phyloP scores from a whole-genome alignment of 2,113 vertebrate genomes.

The Sinocyclocheilus anophthalmus region DNA sequence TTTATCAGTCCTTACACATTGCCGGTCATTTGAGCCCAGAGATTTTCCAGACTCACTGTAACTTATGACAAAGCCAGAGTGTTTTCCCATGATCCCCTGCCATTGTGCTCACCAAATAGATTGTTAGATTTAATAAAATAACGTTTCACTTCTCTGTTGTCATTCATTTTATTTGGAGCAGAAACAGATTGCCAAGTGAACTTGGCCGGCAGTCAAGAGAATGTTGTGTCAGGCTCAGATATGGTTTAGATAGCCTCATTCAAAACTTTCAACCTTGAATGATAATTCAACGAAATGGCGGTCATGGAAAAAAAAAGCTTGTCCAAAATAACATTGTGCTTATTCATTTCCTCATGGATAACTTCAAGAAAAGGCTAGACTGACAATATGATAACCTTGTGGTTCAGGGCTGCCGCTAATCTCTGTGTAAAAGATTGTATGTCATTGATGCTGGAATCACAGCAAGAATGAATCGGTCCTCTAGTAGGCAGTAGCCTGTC shows the following conservation, averaged over 20 bases:
- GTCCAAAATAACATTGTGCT: neutral
- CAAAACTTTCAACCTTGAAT: constrained; percentile 17
- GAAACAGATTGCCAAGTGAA: constrained; percentile 7
- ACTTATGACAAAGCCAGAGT: constrained; percentile 55
- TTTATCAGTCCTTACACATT: constrained; percentile 70
- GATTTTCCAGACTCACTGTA: constrained; percentile 35
- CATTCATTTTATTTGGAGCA: neutral
- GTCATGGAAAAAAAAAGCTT: neutral
- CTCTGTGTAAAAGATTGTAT: constrained; percentile 47
- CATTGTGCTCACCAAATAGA: constrained; percentile 45
- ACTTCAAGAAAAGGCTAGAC: constrained; percentile 6
- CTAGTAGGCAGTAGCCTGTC: constrained; percentile 38
- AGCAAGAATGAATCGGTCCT: constrained; percentile 44
- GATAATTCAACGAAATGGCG: neutral
- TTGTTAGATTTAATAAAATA: constrained; percentile 8
- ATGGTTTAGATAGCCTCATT: neutral
- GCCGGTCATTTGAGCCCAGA: neutral
- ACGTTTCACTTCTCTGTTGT: neutral
- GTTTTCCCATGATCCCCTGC: constrained; percentile 83
- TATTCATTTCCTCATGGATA: neutral
- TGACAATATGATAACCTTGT: constrained; percentile 13
- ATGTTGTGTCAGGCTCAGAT: neutral
- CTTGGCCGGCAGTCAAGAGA: neutral
- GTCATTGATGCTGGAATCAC: constrained; percentile 30
- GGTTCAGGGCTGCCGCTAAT: constrained; percentile 14